Evolutionary conservation across 2,113 vertebrate genomes (phyloP).

Genomic region (Oxyura jamaicensis): DNA sequence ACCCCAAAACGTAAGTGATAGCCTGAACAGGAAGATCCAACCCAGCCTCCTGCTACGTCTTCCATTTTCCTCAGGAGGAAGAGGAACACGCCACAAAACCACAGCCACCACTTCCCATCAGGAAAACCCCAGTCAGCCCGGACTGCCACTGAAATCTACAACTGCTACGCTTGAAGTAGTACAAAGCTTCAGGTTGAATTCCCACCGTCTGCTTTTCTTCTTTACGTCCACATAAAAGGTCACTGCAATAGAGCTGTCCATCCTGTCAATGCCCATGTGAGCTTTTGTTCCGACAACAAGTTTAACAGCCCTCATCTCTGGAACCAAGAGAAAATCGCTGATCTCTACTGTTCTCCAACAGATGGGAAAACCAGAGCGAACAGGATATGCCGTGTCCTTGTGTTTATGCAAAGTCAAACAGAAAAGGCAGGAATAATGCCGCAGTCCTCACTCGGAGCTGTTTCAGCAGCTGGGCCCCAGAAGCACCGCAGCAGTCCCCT

Average conservation of each 20-base stretch:
- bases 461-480: background rate
- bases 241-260: background rate
- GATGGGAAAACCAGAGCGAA: constrained; percentile 60
- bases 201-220: background rate
- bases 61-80: background rate
- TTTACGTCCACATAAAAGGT: background rate
- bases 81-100: background rate
- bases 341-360: constrained; percentile 61
- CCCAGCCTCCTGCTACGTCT: background rate
- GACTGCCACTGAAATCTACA: background rate
- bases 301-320: constrained; percentile 53
- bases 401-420: constrained; percentile 57
- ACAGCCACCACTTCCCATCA: background rate
- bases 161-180: background rate
- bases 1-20: background rate
- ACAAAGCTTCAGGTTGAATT: background rate
- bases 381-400: constrained; percentile 33
- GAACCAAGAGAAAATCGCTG: constrained; percentile 62
- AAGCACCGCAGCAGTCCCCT: background rate
- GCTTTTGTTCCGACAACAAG: constrained; percentile 52
- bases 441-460: background rate
- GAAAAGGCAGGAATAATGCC: constrained; percentile 34
- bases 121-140: background rate
- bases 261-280: background rate
- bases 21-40: constrained; percentile 12